Evolutionary conservation across 2,113 vertebrate species (phyloP).

Genomic region (Corynorhinus townsendii): DNA sequence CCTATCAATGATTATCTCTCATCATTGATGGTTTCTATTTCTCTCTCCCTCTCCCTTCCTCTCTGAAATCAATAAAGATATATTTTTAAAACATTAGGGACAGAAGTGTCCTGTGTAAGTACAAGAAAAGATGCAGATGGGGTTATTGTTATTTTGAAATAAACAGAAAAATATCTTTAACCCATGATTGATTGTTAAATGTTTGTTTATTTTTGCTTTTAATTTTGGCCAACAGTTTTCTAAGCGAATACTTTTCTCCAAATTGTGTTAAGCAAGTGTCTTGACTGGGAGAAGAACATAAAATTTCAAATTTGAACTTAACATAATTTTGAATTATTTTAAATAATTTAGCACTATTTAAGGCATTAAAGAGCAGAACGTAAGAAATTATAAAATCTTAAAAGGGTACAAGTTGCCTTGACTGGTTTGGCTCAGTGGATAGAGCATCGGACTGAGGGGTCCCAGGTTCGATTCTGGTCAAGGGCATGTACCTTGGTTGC

Average conservation of each 20-base stretch:
- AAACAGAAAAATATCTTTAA: not conserved
- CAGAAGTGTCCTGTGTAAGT: not conserved
- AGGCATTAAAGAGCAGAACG: not conserved
- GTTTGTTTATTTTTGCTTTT: constrained; percentile 42
- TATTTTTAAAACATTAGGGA: too few relatives aligned
- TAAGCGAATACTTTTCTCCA: constrained; percentile 12
- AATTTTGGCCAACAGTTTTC: not conserved
- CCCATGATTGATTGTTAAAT: not conserved
- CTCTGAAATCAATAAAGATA: too few relatives aligned
- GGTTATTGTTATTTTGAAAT: not conserved
- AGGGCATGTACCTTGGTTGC: too few relatives aligned
- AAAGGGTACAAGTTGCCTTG: not conserved
- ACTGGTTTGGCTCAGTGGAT: too few relatives aligned
- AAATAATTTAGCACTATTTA: constrained; percentile 34
- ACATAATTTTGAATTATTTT: constrained; percentile 45
- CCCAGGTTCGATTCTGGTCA: too few relatives aligned
- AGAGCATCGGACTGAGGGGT: too few relatives aligned
- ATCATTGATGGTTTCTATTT: too few relatives aligned
- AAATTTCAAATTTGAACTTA: constrained; percentile 35
- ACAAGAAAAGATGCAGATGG: not conserved
- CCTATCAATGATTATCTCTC: too few relatives aligned
- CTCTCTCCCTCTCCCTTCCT: too few relatives aligned
- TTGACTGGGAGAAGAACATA: constrained; percentile 36
- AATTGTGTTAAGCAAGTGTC: not conserved
- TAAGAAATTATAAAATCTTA: not conserved